Conservation (phyloP, 2,888 invertebrate genomes). For the Campoletis raptor region DNA sequence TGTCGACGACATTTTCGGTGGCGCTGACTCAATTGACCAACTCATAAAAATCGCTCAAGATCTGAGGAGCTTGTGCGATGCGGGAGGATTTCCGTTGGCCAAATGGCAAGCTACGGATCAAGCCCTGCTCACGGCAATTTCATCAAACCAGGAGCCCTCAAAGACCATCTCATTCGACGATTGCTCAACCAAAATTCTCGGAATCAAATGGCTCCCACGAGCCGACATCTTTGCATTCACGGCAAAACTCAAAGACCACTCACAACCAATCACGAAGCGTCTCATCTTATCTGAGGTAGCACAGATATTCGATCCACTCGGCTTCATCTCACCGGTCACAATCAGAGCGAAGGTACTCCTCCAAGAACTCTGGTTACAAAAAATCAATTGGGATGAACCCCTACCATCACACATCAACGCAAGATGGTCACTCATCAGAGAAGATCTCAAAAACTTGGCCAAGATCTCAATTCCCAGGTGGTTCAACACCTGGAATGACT, state of each 20-base stretch:
- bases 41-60: neutral
- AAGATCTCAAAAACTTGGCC: conserved; percentile 39
- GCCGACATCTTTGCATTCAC: conserved; percentile 25
- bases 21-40: conserved; percentile 30
- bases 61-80: conserved; percentile 47
- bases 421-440: conserved; percentile 34
- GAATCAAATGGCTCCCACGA: conserved; percentile 25
- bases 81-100: conserved; percentile 58
- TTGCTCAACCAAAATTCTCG: conserved; percentile 42
- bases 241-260: neutral
- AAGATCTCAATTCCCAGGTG: conserved; percentile 59
- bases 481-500: conserved; percentile 31
- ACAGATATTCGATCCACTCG: conserved; percentile 66
- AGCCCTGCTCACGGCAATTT: neutral
- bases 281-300: conserved; percentile 52
- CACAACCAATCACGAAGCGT: conserved; percentile 51
- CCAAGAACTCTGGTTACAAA: conserved; percentile 61
- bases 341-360: conserved; percentile 62
- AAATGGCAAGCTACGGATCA: conserved; percentile 31
- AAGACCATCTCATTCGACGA: conserved; percentile 37
- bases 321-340: conserved; percentile 52
- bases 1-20: conserved; percentile 69
- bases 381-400: conserved; percentile 60
- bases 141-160: conserved; percentile 17
- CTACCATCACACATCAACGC: neutral